These are phyloP conservation scores for Allobates femoralis DNA, from an alignment of 2,797 vertebrate species.

Conservation along the genomic window DNA sequence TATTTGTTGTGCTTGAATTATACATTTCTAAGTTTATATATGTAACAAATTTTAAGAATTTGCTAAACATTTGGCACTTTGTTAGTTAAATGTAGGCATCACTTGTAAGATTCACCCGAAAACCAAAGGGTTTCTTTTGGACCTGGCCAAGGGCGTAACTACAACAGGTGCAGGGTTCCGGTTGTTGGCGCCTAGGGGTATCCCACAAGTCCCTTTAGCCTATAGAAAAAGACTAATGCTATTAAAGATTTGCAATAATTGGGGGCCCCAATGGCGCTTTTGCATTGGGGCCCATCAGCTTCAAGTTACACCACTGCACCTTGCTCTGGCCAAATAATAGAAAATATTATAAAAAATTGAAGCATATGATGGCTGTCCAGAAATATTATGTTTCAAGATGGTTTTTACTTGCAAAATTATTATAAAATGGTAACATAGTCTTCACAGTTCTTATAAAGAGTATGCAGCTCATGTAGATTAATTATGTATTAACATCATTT, in stretches of 20 bases:
- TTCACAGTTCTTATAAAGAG: background rate
- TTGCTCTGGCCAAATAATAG: background rate
- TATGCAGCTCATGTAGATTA: background rate
- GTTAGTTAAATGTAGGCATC: background rate
- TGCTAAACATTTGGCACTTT: background rate
- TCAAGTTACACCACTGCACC: too few species aligned
- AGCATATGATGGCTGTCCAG: too few species aligned
- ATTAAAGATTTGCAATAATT: too few species aligned
- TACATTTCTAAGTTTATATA: too few species aligned
- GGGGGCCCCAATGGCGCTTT: too few species aligned
- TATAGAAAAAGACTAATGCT: too few species aligned
- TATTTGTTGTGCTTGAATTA: background rate
- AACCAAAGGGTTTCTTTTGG: background rate
- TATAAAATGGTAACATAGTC: background rate
- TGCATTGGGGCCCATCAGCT: too few species aligned
- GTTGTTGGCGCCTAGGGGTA: too few species aligned
- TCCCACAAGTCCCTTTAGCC: too few species aligned
- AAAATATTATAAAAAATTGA: too few species aligned
- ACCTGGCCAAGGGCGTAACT: too few species aligned
- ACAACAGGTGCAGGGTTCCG: too few species aligned
- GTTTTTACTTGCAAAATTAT: background rate
- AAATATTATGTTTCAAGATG: background rate
- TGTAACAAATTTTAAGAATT: background rate
- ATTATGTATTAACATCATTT: slow-evolving; percentile 35
- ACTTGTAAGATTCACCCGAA: background rate